Evolutionary conservation across 1,140 invertebrate species (phyloP), one percentile per base, ranked within the genome.

Genomic region (Heliconius hewitsoni): DNA sequence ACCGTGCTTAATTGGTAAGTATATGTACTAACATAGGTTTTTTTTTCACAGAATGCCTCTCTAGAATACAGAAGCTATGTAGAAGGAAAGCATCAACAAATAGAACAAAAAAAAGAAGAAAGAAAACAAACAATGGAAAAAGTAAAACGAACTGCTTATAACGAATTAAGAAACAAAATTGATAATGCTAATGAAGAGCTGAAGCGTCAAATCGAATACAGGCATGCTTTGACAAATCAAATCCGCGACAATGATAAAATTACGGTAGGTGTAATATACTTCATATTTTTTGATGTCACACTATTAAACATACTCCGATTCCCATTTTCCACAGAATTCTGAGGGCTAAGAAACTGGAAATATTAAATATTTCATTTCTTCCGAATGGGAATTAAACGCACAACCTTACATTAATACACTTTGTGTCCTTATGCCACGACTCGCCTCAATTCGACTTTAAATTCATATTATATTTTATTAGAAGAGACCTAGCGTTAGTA

Each of bases 111-210:
- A 23, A 85, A 82, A 75, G 72, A 81, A 60, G 84, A 91, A 19
- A 83, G 87, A 77, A 77, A 37, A 23, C 74, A 86, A 75, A 83
- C 74, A 13, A 91, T 90, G 90, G 77, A 91, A 39, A 73, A 73
- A 34, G 92, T 94, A 11, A 90, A 87, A 77, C 82, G 71, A 19
- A 83, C 79, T 30, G 90, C 92, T 0, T 77, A 87, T n/a, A 73
- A 66, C 30, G 92, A 94, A 77, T 70, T 93, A 23, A 79, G 86
- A 19, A 86, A 81, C 19, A 91, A 88, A 55, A 78, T 92, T 9
- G 81, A 90, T 5, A 83, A 52, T 30, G 90, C 91, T 16, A 88
- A 94, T 71, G 81, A 86, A 19, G 92, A 92, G 76, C 55, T 94
- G 42, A 82, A 71, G 72, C 82, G 79, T 30, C 92, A 93, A 42